Evolutionary conservation across 2,113 vertebrate genomes (phyloP), one percentile per base, ranked within the genome.

Genomic region (Engystomops pustulosus): DNA sequence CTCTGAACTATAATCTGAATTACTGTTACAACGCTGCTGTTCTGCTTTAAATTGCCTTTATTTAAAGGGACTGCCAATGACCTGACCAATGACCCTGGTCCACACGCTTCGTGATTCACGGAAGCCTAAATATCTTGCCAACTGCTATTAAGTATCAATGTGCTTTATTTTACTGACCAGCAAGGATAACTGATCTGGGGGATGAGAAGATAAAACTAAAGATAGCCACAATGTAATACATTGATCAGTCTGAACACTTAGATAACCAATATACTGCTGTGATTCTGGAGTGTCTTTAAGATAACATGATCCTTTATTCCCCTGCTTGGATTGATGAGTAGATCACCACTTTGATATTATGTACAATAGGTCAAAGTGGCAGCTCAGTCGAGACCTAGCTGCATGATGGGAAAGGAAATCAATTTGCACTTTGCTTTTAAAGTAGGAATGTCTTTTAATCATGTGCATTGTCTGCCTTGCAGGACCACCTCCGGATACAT

Each of bases 371-470:
- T 81, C 80, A 72, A 38, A 27, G 0, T 17, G 8, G 12, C 34
- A 71, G n/a, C 49, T 53, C 36, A 32, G 32, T 53, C 67, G 3
- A 44, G 74, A 58, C 34, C 49, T 75, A 53, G 30, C 27, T 34
- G 34, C 53, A 41, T 78, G 51, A 78, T 65, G 25, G 58, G 36
- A 79, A 79, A 67, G 41, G 55, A 79, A 79, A 79, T 79, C 38
- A 65, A 79, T 79, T 47, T 30, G 41, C 58, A 65, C 55, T 62
- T 67, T 65, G 38, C 76, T 79, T 79, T 45, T 62, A 79, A 79
- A 79, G 58, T 30, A 32, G 25, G 38, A 47, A 32, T 65, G 38
- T 34, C 77, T 67, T 79, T 41, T 78, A 78, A 78, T 76, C 65
- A 53, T 53, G 15, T 51, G 20, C 45, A 81, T 81, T 71, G 68